A percentile compares a stretch with the other conserved stretches of the same genome.
phyloP scores from a whole-genome alignment of 2,797 vertebrate genomes.

The Champsocephalus gunnari region DNA sequence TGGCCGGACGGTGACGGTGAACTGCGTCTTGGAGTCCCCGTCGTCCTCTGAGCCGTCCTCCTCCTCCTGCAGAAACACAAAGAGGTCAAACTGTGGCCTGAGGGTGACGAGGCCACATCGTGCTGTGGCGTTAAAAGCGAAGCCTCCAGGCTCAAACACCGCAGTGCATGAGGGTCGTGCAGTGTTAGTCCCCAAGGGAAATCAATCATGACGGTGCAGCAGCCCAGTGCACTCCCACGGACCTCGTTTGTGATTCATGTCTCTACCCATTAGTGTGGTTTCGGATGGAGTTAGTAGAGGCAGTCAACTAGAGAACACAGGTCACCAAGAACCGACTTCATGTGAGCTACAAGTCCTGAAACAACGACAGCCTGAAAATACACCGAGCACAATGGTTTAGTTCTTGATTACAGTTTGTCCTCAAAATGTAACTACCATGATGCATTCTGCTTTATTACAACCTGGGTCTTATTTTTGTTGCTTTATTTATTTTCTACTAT shows the following conservation, averaged over 20 bases:
- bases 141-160: constrained; percentile 29
- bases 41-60: constrained; percentile 96
- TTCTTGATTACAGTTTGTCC: background rate
- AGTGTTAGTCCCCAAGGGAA: constrained; percentile 63
- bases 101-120: no score
- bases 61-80: constrained; percentile 84
- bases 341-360: constrained; percentile 1
- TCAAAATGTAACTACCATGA: constrained; percentile 5
- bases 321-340: background rate
- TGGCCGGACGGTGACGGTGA: constrained; percentile 84
- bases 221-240: constrained; percentile 8
- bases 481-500: background rate
- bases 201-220: constrained; percentile 45
- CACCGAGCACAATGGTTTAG: background rate
- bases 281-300: constrained; percentile 41
- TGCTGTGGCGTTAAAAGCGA: background rate
- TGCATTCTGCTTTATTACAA: constrained; percentile 17
- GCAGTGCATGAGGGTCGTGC: constrained; percentile 47
- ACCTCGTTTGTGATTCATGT: constrained; percentile 28
- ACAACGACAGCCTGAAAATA: constrained; percentile 3
- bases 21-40: constrained; percentile 83
- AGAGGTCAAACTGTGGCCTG: background rate
- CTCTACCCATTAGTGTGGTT: constrained; percentile 19
- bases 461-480: background rate
- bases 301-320: constrained; percentile 10